Percentiles rank a stretch among this genome's conserved stretches.
Conservation (phyloP, 2,113 vertebrate species). For the Neotragus pygmaeus region DNA sequence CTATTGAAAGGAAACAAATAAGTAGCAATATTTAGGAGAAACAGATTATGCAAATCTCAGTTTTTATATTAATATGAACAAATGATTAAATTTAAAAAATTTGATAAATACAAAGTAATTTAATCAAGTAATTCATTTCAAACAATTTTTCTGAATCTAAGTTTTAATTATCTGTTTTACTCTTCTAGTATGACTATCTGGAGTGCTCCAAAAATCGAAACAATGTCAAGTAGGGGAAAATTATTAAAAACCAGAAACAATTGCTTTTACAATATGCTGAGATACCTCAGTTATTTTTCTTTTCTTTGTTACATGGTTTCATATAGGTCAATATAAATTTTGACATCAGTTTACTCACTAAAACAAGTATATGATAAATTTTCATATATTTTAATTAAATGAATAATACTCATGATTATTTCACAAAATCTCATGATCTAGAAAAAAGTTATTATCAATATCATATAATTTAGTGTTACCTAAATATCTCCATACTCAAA, state of each 20-base stretch:
- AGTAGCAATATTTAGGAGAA: neutral
- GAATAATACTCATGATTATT: neutral
- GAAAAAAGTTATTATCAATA: neutral
- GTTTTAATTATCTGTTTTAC: neutral
- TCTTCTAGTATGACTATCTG: neutral
- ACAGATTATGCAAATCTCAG: neutral
- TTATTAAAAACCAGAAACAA: neutral
- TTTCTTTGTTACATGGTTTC: neutral
- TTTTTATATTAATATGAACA: neutral
- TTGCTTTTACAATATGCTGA: neutral
- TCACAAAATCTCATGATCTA: neutral
- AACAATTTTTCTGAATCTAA: neutral
- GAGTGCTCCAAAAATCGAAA: neutral
- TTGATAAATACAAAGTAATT: neutral
- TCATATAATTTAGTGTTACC: neutral
- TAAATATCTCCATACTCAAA: neutral
- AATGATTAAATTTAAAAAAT: neutral
- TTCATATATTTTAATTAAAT: neutral
- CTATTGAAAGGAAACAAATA: neutral
- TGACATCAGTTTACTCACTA: neutral
- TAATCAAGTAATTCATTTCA: neutral
- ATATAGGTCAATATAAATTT: neutral
- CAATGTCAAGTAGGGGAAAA: neutral
- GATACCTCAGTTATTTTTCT: neutral
- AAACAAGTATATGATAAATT: neutral